phyloP scores from a whole-genome alignment of 1,140 invertebrate species.

The Zaprionus ghesquierei region DNA sequence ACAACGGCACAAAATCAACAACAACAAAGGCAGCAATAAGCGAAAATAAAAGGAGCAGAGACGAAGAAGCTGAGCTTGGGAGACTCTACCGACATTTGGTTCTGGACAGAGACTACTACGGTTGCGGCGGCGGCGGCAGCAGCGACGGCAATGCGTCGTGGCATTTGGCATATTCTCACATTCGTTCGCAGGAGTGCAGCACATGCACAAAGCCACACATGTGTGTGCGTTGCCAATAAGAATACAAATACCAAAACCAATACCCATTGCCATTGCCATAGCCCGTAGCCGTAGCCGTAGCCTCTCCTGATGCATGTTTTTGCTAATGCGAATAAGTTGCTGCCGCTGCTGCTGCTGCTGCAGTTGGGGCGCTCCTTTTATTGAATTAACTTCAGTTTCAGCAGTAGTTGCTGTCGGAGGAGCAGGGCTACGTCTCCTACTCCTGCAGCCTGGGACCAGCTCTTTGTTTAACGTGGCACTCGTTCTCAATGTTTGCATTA shows the following conservation, averaged over 20 bases:
- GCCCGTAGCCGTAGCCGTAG: neutral
- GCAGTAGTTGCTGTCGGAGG: conserved; percentile 41
- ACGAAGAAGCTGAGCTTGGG: conserved; percentile 11
- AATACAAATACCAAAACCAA: conserved; percentile 16
- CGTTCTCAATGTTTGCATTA: conserved; percentile 77
- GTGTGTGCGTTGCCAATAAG: conserved; percentile 7
- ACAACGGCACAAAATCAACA: conserved; percentile 24
- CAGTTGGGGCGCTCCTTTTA: conserved; percentile 47
- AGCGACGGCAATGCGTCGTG: conserved; percentile 32
- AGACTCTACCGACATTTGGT: conserved; percentile 30
- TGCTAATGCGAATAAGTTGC: conserved; percentile 78
- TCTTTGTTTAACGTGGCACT: conserved; percentile 60
- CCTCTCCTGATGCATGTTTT: conserved; percentile 57
- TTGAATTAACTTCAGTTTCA: conserved; percentile 72
- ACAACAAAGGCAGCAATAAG: conserved; percentile 58
- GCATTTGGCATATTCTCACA: conserved; percentile 78
- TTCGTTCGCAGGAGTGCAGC: conserved; percentile 52
- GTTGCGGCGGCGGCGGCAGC: neutral
- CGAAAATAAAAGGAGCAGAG: conserved; percentile 58
- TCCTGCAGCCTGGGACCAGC: conserved; percentile 37
- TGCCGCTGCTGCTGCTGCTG: conserved; percentile 57
- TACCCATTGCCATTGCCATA: conserved; percentile 14
- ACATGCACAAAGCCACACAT: conserved; percentile 21
- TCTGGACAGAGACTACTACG: conserved; percentile 23
- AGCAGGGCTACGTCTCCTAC: neutral